Percentiles rank a stretch among this genome's conserved stretches.
phyloP scores from a whole-genome alignment of 2,797 vertebrate species.

The Phataginus tetradactyla region DNA sequence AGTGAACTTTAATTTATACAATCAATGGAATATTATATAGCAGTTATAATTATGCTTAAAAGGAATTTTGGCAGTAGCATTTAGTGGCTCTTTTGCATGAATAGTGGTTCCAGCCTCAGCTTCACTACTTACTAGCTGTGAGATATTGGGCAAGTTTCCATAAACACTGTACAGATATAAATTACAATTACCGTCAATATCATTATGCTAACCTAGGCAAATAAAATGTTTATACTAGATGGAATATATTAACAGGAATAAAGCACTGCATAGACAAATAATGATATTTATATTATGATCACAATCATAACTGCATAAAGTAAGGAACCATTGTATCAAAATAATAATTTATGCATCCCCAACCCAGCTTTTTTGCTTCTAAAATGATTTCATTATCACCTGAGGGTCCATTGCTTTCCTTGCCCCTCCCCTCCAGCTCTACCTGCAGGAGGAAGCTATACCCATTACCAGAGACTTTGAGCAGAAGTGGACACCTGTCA shows the following conservation, averaged over 20 bases:
- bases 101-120: neutral
- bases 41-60: neutral
- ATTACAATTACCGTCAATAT: neutral
- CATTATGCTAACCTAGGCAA: neutral
- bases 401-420: neutral
- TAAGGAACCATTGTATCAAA: neutral
- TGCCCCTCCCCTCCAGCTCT: neutral
- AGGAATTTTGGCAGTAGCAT: neutral
- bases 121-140: neutral
- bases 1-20: neutral
- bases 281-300: neutral
- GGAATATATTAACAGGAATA: neutral
- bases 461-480: neutral
- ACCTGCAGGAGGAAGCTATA: neutral
- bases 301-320: neutral
- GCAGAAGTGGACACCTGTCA: neutral
- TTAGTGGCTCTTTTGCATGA: neutral
- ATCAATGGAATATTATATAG: neutral
- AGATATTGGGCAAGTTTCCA: neutral
- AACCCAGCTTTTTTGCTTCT: neutral
- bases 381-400: neutral
- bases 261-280: neutral
- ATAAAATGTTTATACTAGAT: neutral
- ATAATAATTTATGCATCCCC: neutral
- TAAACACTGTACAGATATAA: neutral